phyloP scores from a whole-genome alignment of 1,140 invertebrate species.

The Pachyrhynchus sulphureomaculatus region DNA sequence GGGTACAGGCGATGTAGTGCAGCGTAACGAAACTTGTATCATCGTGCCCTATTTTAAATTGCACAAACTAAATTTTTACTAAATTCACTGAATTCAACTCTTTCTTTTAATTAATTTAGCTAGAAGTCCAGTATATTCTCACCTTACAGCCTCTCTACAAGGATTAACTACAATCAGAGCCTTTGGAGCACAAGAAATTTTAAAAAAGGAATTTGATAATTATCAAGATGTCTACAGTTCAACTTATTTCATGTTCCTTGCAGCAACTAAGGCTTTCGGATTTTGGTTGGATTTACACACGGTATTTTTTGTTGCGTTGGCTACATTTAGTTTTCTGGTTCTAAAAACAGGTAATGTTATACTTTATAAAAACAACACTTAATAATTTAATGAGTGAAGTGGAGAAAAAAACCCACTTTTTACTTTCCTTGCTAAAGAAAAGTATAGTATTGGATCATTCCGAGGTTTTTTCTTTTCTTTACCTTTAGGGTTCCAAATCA shows the following conservation, averaged over 20 bases:
- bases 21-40: too few relatives aligned
- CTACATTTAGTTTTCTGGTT: constrained; percentile 59
- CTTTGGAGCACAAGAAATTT: constrained; percentile 62
- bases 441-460: too few relatives aligned
- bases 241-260: constrained; percentile 66
- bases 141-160: constrained; percentile 70
- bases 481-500: too few relatives aligned
- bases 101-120: constrained; percentile 50
- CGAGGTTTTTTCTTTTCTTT: too few relatives aligned
- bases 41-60: too few relatives aligned
- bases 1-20: too few relatives aligned
- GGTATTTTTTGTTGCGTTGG: constrained; percentile 61
- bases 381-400: not conserved
- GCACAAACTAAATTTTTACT: too few relatives aligned
- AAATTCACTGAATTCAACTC: too few relatives aligned
- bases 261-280: constrained; percentile 61
- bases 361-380: not conserved
- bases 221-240: constrained; percentile 60
- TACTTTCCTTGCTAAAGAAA: not conserved
- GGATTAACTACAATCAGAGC: constrained; percentile 81
- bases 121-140: constrained; percentile 53
- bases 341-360: constrained; percentile 46
- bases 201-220: constrained; percentile 71
- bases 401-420: not conserved
- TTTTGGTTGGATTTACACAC: constrained; percentile 67